phyloP scores from a whole-genome alignment of 2,113 vertebrate species.

The Theristicus caerulescens region DNA sequence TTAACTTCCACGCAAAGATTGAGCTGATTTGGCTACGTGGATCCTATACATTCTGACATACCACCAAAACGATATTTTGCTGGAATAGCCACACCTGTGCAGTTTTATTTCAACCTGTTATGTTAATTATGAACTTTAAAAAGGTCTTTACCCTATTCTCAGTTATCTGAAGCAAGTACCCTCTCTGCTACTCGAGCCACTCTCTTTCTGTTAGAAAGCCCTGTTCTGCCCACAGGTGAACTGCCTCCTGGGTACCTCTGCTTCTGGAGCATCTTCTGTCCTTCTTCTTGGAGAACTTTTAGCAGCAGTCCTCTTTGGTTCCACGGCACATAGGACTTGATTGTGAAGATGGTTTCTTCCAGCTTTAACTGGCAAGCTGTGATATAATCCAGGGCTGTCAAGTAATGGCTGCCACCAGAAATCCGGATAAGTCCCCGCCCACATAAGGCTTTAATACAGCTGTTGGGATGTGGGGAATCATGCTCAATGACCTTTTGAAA shows the following conservation, averaged over 20 bases:
- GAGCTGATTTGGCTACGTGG: not conserved
- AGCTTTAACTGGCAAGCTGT: slow-evolving; percentile 85
- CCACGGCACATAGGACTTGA: slow-evolving; percentile 91
- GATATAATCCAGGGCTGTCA: slow-evolving; percentile 89
- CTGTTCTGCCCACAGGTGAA: not conserved
- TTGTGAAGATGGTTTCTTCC: slow-evolving; percentile 82
- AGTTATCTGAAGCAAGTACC: not conserved
- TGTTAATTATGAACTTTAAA: not conserved
- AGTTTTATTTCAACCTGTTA: not conserved
- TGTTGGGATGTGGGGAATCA: slow-evolving; percentile 80
- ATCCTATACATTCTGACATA: not conserved
- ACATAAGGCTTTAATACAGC: slow-evolving; percentile 91
- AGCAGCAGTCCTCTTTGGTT: slow-evolving; percentile 89
- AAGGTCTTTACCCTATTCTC: not conserved
- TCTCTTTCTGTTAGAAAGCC: slow-evolving; percentile 61
- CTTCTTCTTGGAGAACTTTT: slow-evolving; percentile 89
- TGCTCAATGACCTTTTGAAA: slow-evolving; percentile 90
- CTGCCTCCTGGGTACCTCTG: not conserved
- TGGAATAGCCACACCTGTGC: not conserved
- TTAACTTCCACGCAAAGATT: not conserved
- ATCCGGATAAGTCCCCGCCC: slow-evolving; percentile 89
- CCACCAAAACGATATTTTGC: not conserved
- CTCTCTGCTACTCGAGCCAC: not conserved
- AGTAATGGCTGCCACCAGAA: slow-evolving; percentile 79
- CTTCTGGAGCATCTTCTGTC: slow-evolving; percentile 84